phyloP scores from a whole-genome alignment of 53 echinoderm and acorn worm genomes.

The Crossaster papposus region DNA sequence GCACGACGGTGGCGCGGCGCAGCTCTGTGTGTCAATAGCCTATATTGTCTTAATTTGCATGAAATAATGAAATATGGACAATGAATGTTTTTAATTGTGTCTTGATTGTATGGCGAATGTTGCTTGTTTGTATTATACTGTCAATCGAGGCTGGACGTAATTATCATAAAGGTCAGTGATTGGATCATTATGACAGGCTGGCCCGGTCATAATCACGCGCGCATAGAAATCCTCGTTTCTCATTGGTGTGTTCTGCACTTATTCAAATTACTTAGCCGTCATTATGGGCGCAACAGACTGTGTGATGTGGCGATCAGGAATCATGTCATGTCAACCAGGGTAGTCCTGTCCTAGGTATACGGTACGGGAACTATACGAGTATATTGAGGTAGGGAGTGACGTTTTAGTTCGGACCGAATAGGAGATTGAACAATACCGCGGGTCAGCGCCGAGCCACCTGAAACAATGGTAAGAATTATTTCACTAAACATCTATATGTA shows the following conservation, averaged over 20 bases:
- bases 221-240: neutral
- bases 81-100: neutral
- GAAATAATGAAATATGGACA: neutral
- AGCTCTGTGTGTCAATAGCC: neutral
- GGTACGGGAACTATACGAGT: too few species aligned
- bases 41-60: neutral
- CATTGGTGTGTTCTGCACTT: slow-evolving; percentile 9
- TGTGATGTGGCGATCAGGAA: neutral
- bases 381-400: neutral
- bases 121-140: neutral
- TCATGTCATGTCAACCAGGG: slow-evolving; percentile 1
- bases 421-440: neutral
- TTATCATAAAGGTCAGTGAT: neutral
- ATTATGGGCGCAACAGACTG: neutral
- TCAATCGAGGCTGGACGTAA: neutral
- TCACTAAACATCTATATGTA: neutral
- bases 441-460: neutral
- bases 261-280: slow-evolving; percentile 1
- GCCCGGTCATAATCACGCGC: neutral
- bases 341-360: neutral
- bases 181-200: neutral
- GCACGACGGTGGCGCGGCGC: neutral
- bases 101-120: neutral
- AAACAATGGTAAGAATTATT: slow-evolving; percentile 30
- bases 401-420: neutral